A percentile compares a stretch with the other conserved stretches of the same genome.
These are phyloP conservation scores for Tapirus terrestris DNA, from an alignment of 2,113 vertebrate genomes.

Conservation along the genomic window DNA sequence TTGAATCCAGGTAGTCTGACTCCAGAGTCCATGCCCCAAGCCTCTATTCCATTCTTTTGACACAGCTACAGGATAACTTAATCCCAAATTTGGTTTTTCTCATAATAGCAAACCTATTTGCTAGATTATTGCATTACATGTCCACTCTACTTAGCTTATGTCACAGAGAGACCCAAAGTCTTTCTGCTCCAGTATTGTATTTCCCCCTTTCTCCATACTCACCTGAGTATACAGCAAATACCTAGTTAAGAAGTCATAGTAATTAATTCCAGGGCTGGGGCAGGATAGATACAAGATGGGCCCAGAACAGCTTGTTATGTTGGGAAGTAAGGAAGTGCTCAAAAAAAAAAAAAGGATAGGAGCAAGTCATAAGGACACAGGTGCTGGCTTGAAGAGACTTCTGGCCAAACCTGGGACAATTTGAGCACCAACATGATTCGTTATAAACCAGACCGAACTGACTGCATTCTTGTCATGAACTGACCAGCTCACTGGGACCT, in stretches of 20 bases:
- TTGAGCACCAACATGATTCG: neutral
- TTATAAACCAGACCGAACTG: neutral
- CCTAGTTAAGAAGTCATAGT: neutral
- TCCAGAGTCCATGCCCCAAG: neutral
- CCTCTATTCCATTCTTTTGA: neutral
- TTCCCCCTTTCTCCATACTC: neutral
- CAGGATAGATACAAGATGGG: neutral
- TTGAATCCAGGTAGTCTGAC: neutral
- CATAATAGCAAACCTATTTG: neutral
- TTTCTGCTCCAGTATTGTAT: neutral
- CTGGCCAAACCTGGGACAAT: neutral
- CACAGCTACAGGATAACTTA: neutral
- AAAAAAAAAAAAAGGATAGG: neutral
- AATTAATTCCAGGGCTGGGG: neutral
- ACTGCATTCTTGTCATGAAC: too few species aligned
- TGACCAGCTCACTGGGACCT: too few species aligned
- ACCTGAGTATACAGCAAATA: neutral
- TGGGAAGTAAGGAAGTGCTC: neutral
- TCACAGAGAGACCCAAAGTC: neutral
- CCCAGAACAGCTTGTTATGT: neutral
- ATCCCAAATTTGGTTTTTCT: neutral
- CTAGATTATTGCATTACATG: neutral
- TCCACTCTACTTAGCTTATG: neutral
- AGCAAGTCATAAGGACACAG: neutral
- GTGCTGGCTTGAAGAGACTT: neutral